Percentiles rank a stretch among this genome's conserved stretches.
These are phyloP conservation scores for Pelmatolapia mariae DNA, from an alignment of 2,113 vertebrate genomes.

Conservation along the genomic window DNA sequence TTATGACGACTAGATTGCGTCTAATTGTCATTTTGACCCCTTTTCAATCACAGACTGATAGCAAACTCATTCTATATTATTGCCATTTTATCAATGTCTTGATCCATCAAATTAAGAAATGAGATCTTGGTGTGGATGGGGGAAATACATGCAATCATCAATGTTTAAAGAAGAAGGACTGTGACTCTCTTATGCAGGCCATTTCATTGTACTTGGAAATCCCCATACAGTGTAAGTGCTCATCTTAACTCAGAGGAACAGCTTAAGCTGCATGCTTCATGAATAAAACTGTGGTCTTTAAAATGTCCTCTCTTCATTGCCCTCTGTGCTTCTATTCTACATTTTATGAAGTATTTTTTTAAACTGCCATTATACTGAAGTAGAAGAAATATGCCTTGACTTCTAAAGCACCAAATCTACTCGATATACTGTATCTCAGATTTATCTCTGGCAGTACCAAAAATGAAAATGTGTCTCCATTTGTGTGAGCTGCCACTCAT, in stretches of 20 bases:
- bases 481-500: conserved; percentile 25
- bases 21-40: background rate
- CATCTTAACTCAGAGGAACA: conserved; percentile 26
- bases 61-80: background rate
- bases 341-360: conserved; percentile 50
- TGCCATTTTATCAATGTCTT: background rate
- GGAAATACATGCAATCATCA: background rate
- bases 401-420: conserved; percentile 16
- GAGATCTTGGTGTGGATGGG: background rate
- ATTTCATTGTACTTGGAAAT: background rate
- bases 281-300: conserved; percentile 45
- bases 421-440: background rate
- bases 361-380: conserved; percentile 17
- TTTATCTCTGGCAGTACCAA: conserved; percentile 5
- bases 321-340: conserved; percentile 19
- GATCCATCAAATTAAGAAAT: background rate
- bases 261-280: conserved; percentile 21
- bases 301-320: conserved; percentile 28
- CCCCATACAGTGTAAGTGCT: background rate
- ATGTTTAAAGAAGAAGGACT: background rate
- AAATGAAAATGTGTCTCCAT: conserved; percentile 1
- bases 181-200: background rate
- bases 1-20: background rate
- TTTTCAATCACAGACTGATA: background rate
- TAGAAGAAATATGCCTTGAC: background rate